phyloP scores from a whole-genome alignment of 2,888 invertebrate genomes.

The Arrhopalites spinosus region DNA sequence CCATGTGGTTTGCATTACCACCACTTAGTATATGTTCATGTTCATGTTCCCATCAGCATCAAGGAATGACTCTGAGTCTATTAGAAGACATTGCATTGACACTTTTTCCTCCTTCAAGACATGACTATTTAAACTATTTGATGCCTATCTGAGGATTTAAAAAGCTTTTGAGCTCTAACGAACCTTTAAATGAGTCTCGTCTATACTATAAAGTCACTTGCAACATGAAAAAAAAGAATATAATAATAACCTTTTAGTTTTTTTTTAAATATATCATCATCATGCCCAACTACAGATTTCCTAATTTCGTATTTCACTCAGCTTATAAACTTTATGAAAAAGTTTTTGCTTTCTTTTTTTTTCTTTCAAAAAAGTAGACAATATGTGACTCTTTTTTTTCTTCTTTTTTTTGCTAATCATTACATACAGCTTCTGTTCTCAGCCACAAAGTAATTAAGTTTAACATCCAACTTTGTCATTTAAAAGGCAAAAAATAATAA shows the following conservation, averaged over 20 bases:
- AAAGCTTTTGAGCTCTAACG: conserved; percentile 30
- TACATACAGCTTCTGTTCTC: conserved; percentile 8
- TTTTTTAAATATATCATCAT: neutral
- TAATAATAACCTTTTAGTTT: too few species aligned
- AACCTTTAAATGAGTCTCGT: conserved; percentile 30
- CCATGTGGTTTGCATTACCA: conserved; percentile 33
- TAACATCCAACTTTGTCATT: too few species aligned
- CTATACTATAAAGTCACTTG: too few species aligned
- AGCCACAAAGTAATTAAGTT: conserved; percentile 30
- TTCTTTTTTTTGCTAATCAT: conserved; percentile 20
- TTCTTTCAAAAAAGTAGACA: neutral
- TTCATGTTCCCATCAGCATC: too few species aligned
- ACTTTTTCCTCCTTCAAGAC: conserved; percentile 6
- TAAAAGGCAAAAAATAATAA: neutral
- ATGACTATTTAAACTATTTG: conserved; percentile 25
- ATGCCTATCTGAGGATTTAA: conserved; percentile 27
- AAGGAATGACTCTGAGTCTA: too few species aligned
- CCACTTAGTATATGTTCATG: neutral
- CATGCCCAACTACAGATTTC: conserved; percentile 9
- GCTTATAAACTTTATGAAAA: conserved; percentile 20
- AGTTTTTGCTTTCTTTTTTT: neutral
- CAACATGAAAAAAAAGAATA: too few species aligned
- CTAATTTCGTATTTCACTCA: conserved; percentile 28
- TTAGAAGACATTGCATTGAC: neutral
- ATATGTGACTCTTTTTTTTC: neutral